Evolutionary conservation across 2,888 invertebrate genomes (phyloP).

Genomic region (Lordiphosa fenestrarum): DNA sequence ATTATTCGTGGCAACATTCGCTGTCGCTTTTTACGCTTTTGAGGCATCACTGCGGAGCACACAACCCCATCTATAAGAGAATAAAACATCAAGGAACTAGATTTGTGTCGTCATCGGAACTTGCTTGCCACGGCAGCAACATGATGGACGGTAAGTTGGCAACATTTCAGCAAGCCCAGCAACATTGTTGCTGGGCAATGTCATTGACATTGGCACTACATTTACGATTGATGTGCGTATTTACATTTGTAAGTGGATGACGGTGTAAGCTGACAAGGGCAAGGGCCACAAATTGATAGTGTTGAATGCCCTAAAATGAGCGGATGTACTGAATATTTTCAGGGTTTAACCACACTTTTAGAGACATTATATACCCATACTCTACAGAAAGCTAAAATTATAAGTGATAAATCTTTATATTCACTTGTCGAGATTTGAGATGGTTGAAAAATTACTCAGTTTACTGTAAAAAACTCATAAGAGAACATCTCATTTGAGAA

Average conservation of each 20-base stretch:
- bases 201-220: slow-evolving; percentile 30
- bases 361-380: too few relatives aligned
- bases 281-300: slow-evolving; percentile 1
- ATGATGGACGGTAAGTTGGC: slow-evolving; percentile 71
- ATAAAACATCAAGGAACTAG: slow-evolving; percentile 20
- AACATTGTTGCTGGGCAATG: slow-evolving; percentile 26
- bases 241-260: not conserved
- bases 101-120: slow-evolving; percentile 51
- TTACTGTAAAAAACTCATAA: too few relatives aligned
- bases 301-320: too few relatives aligned
- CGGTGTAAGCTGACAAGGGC: slow-evolving; percentile 5
- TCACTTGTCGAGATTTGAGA: too few relatives aligned
- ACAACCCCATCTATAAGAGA: slow-evolving; percentile 1
- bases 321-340: too few relatives aligned
- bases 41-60: slow-evolving; percentile 27
- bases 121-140: slow-evolving; percentile 60
- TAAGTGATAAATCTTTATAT: too few relatives aligned
- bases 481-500: too few relatives aligned
- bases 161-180: slow-evolving; percentile 8
- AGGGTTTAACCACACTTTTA: too few relatives aligned
- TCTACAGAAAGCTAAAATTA: too few relatives aligned
- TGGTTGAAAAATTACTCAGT: too few relatives aligned
- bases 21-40: slow-evolving; percentile 41
- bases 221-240: not conserved
- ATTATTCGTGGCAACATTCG: slow-evolving; percentile 33